Base-by-base conservation (phyloP, 1,140 invertebrate species). In the Panulirus ornatus region DNA sequence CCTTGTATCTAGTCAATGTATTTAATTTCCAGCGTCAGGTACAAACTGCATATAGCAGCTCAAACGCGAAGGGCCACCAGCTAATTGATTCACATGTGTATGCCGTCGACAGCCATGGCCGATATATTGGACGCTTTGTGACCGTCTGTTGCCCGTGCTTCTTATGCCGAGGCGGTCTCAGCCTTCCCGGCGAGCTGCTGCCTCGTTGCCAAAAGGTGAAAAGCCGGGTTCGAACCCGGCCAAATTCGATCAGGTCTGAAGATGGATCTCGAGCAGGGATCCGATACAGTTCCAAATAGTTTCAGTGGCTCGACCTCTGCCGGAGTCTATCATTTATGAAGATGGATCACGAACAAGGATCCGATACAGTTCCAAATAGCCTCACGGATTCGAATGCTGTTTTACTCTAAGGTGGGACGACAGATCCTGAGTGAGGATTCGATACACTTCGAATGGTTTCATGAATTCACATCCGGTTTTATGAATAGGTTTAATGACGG, bases 51-150 rank as follows among this genome's bases (percentile, higher is more conserved):
- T 88, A 88, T 88, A 81, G 87, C 78, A 54, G 76, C 63, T 82
- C 63, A 83, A 88, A 88, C 87, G 87, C 66, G 87, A 82, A 88
- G 63, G 84, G 40, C 63, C 30, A 19, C 87, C 66, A 66, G 63
- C 76, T 88, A 88, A 88, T 88, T 88, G 87, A 88, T 88, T 88
- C 87, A 88, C 87, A 88, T 88, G 76, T 88, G 87, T 88, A 88
- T 88, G 58, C 87, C 40, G 79, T 83, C 78, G 87, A 83, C 87
- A 82, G 47, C 87, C 14, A 79, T 47, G 79, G 66, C 54, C 87
- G 87, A 82, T 88, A 88, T 82, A 82, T 82, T 88, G 87, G 78
- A 83, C 63, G 87, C 78, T 82, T 83, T 75, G 87, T 88, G 87
- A 88, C 79, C 87, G 75, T 82, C 38, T 82, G 78, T 51, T 71